phyloP scores from a whole-genome alignment of 2,113 vertebrate species.

The Otolemur garnettii region DNA sequence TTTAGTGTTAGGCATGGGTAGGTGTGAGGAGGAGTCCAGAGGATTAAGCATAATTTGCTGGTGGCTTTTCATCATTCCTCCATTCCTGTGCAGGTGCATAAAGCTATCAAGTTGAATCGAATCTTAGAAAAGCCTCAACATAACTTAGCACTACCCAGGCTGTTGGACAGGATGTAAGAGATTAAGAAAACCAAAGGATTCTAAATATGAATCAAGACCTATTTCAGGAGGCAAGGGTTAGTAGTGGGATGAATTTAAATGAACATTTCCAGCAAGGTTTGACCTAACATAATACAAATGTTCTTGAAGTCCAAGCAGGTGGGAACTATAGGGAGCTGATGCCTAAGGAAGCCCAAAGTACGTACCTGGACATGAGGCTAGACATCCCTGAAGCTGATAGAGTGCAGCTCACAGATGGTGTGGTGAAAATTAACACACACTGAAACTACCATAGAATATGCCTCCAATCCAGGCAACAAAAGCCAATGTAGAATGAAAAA shows the following conservation, averaged over 20 bases:
- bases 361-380: not conserved
- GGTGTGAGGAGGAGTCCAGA: not conserved
- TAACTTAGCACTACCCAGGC: too few relatives aligned
- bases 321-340: not conserved
- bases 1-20: not conserved
- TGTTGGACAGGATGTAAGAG: too few relatives aligned
- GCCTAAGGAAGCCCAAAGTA: not conserved
- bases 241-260: not conserved
- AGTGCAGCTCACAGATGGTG: too few relatives aligned
- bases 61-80: not conserved
- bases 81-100: not conserved
- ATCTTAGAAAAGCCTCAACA: too few relatives aligned
- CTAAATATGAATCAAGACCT: not conserved
- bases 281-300: not conserved
- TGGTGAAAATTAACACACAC: too few relatives aligned
- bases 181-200: too few relatives aligned
- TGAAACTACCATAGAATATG: too few relatives aligned
- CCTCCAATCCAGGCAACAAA: not conserved
- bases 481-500: not conserved
- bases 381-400: too few relatives aligned
- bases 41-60: not conserved
- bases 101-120: not conserved
- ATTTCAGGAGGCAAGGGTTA: not conserved
- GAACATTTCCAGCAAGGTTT: not conserved
- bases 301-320: not conserved